phyloP scores from a whole-genome alignment of 2,113 vertebrate species.

The Hydrolagus affinis region DNA sequence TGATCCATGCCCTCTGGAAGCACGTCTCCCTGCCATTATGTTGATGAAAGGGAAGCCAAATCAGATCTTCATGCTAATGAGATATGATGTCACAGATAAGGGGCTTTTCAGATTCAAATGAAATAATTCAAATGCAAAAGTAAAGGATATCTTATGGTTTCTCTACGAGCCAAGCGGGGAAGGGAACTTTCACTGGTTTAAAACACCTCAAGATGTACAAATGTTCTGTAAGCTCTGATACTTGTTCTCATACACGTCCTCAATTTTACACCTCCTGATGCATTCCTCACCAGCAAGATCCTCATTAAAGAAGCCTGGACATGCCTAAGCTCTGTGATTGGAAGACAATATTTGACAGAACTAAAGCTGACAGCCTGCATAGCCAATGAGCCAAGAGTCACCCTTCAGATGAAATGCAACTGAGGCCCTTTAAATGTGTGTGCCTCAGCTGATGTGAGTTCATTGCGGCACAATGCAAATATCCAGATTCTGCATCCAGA shows the following conservation, averaged over 20 bases:
- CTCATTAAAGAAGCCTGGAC: slow-evolving; percentile 35
- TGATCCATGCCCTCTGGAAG: slow-evolving; percentile 35
- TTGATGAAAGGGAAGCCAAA: slow-evolving; percentile 36
- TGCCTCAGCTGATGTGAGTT: not conserved
- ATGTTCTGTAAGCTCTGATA: not conserved
- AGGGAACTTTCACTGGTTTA: slow-evolving; percentile 4
- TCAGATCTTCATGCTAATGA: slow-evolving; percentile 52
- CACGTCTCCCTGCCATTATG: slow-evolving; percentile 37
- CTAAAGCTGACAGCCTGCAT: slow-evolving; percentile 33
- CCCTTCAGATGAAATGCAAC: not conserved
- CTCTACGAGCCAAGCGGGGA: slow-evolving; percentile 28
- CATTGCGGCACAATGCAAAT: no score
- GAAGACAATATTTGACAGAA: slow-evolving; percentile 38
- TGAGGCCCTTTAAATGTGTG: not conserved
- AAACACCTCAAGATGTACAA: not conserved
- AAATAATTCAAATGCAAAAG: slow-evolving; percentile 36
- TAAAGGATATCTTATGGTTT: slow-evolving; percentile 29
- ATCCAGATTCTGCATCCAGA: no score
- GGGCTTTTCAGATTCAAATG: slow-evolving; percentile 61
- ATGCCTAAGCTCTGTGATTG: slow-evolving; percentile 31
- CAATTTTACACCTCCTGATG: slow-evolving; percentile 34
- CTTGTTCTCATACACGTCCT: slow-evolving; percentile 29
- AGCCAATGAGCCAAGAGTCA: slow-evolving; percentile 29
- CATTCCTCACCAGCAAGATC: slow-evolving; percentile 34
- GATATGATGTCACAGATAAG: slow-evolving; percentile 55